Evolutionary conservation across 2,888 invertebrate genomes (phyloP).

Genomic region (Acanthosepion pharaonis): DNA sequence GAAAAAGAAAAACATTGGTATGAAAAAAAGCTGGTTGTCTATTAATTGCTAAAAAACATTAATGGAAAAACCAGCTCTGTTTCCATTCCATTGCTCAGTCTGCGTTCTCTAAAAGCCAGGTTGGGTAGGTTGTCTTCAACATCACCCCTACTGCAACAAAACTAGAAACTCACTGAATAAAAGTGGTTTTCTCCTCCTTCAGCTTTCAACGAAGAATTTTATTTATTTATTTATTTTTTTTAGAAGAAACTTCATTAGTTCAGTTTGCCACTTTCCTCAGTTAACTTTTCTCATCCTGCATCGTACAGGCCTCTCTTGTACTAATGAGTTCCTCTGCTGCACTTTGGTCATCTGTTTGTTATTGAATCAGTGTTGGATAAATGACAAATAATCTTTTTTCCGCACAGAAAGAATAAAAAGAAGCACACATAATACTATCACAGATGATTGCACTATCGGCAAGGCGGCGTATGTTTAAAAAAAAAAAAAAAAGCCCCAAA

Average conservation of each 20-base stretch:
- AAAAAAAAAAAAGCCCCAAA: too few relatives aligned
- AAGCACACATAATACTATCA: not conserved
- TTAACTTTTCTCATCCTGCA: not conserved
- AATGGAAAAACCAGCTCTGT: not conserved
- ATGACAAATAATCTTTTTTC: conserved; percentile 8
- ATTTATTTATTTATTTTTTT: too few relatives aligned
- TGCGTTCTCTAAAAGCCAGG: not conserved
- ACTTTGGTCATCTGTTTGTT: not conserved
- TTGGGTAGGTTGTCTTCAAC: not conserved
- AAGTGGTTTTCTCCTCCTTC: conserved; percentile 6
- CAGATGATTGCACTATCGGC: not conserved
- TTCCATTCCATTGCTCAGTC: not conserved
- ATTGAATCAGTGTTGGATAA: not conserved
- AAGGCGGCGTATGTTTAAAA: too few relatives aligned
- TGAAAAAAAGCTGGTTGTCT: not conserved
- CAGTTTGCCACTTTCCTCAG: not conserved
- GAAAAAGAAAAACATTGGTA: not conserved
- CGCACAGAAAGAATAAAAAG: not conserved
- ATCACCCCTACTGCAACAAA: not conserved
- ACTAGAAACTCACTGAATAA: not conserved
- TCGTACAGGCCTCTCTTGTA: not conserved
- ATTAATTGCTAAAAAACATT: conserved; percentile 4
- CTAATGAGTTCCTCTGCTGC: not conserved
- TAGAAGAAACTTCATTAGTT: not conserved
- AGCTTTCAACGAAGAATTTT: not conserved